Percentiles rank a stretch among this genome's conserved stretches.
Conservation (phyloP, 2,113 vertebrate genomes). For the Pleuronectes platessa region DNA sequence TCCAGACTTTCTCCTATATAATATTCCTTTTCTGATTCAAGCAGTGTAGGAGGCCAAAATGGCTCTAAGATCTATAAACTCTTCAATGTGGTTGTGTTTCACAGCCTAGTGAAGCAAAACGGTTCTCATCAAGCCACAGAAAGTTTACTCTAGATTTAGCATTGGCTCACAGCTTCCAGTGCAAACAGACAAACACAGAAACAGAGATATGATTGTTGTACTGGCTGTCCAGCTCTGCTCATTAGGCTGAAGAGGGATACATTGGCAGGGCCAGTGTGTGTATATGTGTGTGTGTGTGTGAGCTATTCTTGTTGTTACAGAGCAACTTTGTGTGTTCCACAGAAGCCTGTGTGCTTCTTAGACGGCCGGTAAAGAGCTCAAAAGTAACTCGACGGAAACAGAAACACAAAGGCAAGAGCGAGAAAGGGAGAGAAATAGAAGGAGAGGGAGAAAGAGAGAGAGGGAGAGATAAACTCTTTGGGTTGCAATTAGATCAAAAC, state of each 20-base stretch:
- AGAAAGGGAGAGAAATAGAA: not conserved
- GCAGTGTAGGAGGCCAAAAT: conserved; percentile 25
- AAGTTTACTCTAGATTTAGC: conserved; percentile 51
- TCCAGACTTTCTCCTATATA: not conserved
- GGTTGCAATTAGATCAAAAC: conserved; percentile 27
- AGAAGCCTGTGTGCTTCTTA: conserved; percentile 33
- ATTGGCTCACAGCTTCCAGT: conserved; percentile 35
- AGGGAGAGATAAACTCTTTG: not conserved
- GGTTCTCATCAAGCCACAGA: conserved; percentile 25
- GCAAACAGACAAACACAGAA: conserved; percentile 59
- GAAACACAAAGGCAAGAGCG: not conserved
- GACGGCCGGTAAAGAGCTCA: conserved; percentile 43
- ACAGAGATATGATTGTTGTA: conserved; percentile 61
- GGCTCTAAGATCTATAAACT: conserved; percentile 13
- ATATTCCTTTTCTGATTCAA: conserved; percentile 5
- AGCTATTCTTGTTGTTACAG: not conserved
- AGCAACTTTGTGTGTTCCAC: not conserved
- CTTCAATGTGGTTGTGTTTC: not conserved
- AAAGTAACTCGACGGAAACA: conserved; percentile 34
- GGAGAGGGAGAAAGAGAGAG: not conserved
- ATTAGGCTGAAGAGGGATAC: conserved; percentile 62
- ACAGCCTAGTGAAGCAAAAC: conserved; percentile 35
- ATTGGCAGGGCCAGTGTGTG: conserved; percentile 51
- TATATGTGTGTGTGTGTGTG: conserved; percentile 4
- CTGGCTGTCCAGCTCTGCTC: conserved; percentile 62